Percentiles rank a stretch among this genome's conserved stretches.
Conservation (phyloP, 2,113 vertebrate species). For the Agapornis roseicollis region DNA sequence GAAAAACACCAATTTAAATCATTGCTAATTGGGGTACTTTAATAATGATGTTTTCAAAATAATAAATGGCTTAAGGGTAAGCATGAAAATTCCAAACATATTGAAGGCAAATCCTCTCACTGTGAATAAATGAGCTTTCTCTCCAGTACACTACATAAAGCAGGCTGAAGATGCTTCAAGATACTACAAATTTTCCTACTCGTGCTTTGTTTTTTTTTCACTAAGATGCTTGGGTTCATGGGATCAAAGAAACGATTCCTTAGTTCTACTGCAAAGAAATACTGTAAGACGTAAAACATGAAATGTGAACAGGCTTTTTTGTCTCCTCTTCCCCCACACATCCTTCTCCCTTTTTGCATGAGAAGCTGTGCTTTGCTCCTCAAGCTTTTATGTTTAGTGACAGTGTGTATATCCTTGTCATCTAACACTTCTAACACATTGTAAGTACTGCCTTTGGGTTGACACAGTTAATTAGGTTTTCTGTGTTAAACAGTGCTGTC, state of each 20-base stretch:
- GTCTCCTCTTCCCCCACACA: neutral
- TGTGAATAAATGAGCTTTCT: neutral
- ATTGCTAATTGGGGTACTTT: neutral
- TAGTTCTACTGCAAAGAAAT: neutral
- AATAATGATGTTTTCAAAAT: neutral
- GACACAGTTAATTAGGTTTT: neutral
- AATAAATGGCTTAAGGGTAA: neutral
- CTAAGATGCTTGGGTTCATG: neutral
- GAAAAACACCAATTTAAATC: neutral
- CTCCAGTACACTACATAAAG: neutral
- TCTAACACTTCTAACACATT: neutral
- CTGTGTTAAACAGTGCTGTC: neutral
- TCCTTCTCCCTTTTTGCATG: neutral
- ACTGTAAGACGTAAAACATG: neutral
- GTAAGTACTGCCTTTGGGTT: neutral
- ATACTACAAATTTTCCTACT: neutral
- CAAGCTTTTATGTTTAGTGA: neutral
- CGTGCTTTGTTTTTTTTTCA: neutral
- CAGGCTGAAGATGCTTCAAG: neutral
- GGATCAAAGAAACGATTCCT: neutral
- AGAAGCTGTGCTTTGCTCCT: neutral
- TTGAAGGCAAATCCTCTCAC: neutral
- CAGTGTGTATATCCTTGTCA: neutral
- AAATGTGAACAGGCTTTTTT: neutral
- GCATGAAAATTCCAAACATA: neutral